These are phyloP conservation scores for Gobius niger DNA, from an alignment of 2,113 vertebrate species.

Conservation along the genomic window DNA sequence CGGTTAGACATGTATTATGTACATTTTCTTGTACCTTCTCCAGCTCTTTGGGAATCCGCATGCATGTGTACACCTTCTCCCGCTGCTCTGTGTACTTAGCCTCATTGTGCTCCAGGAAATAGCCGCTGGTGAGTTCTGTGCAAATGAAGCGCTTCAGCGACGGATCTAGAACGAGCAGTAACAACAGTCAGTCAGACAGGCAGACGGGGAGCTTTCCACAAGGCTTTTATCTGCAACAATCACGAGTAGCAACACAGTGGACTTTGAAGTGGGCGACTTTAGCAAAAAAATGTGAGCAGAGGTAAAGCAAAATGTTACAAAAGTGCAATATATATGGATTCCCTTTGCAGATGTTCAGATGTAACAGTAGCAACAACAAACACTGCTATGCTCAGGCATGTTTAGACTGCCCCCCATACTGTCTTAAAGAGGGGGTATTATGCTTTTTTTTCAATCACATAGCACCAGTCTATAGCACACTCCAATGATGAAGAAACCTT, in stretches of 20 bases:
- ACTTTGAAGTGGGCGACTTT: not conserved
- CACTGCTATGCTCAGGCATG: too few relatives aligned
- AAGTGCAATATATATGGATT: too few relatives aligned
- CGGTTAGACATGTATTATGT: too few relatives aligned
- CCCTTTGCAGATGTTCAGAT: too few relatives aligned
- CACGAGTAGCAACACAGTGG: slow-evolving; percentile 36
- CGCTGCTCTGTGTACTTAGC: slow-evolving; percentile 95
- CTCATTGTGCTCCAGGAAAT: slow-evolving; percentile 98
- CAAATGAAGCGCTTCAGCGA: slow-evolving; percentile 91
- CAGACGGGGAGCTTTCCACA: too few relatives aligned
- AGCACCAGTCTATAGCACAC: too few relatives aligned
- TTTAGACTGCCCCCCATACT: too few relatives aligned
- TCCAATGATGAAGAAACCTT: too few relatives aligned
- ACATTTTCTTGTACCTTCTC: slow-evolving; percentile 83
- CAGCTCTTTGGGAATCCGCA: slow-evolving; percentile 95
- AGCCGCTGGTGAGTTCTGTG: slow-evolving; percentile 93
- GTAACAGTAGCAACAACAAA: too few relatives aligned
- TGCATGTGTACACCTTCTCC: slow-evolving; percentile 94
- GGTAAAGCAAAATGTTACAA: not conserved
- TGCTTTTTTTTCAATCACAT: too few relatives aligned
- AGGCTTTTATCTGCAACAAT: slow-evolving; percentile 47
- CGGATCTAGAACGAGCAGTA: slow-evolving; percentile 77
- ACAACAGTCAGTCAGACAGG: slow-evolving; percentile 53
- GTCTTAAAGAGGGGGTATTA: too few relatives aligned
- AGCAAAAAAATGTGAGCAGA: not conserved